Evolutionary conservation across 2,797 vertebrate genomes (phyloP), one percentile per base, ranked within the genome.

Genomic region (Malacoctenus gilli): DNA sequence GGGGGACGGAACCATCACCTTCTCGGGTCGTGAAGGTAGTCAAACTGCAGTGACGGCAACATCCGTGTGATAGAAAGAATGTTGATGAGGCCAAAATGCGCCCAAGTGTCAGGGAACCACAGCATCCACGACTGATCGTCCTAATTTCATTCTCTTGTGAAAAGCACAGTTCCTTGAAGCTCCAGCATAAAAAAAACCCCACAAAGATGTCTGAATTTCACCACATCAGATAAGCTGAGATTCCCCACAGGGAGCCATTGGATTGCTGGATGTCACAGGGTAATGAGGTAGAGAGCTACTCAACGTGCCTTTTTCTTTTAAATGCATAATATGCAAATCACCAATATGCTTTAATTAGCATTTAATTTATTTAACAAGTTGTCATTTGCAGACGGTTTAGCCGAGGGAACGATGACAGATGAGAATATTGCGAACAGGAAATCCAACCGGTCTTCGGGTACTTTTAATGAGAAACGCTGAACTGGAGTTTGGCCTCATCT

Each of bases 401-500:
- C n/a, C n/a, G n/a, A n/a, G n/a, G n/a, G n/a, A n/a, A n/a, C n/a
- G n/a, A n/a, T n/a, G n/a, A n/a, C n/a, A n/a, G n/a, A n/a, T n/a
- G n/a, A n/a, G n/a, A n/a, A n/a, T n/a, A n/a, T n/a, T n/a, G n/a
- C n/a, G 66, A 77, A 53, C 16, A 34, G 35, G 42, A 39, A 68
- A 53, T 59, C 44, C 30, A 44, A 9, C 4, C 50, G 44, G 52
- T 55, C 46, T 28, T 70, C 61, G 54, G 52, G 48, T 22, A 42
- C 8, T 39, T 49, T 66, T 61, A 28, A 65, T 13, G 47, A 61
- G 48, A 72, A 75, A 64, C 70, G 68, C 77, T 73, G 71, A 68
- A 82, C 77, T 69, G 65, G 77, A 85, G 84, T 79, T 75, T 15
- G 55, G n/a, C n/a, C n/a, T n/a, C n/a, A n/a, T n/a, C n/a, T n/a